Conservation (phyloP, 2,113 vertebrate genomes). For the Sturnus vulgaris region DNA sequence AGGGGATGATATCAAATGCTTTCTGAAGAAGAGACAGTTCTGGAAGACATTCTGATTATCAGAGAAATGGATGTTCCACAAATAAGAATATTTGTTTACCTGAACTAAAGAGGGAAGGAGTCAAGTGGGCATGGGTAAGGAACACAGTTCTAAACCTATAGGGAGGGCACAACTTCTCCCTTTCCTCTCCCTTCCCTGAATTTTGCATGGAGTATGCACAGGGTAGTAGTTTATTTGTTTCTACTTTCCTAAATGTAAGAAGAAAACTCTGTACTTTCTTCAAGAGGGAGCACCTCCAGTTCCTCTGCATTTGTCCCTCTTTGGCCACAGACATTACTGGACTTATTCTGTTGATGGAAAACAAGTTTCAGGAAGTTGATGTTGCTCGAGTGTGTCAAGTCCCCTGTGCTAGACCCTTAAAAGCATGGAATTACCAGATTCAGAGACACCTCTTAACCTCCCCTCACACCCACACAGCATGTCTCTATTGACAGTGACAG, state of each 20-base stretch:
- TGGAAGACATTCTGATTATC: not conserved
- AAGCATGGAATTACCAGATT: conserved; percentile 31
- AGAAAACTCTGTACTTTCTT: not conserved
- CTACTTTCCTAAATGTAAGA: not conserved
- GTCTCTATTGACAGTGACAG: conserved; percentile 66
- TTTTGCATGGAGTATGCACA: not conserved
- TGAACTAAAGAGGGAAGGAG: not conserved
- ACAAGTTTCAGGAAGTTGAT: not conserved
- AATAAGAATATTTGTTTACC: not conserved
- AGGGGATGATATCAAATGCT: not conserved
- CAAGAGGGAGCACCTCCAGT: not conserved
- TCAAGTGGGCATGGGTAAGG: not conserved
- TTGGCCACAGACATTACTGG: not conserved
- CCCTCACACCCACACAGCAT: conserved; percentile 46
- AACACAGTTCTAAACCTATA: not conserved
- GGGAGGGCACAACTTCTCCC: not conserved
- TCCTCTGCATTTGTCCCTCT: not conserved
- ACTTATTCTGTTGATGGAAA: not conserved
- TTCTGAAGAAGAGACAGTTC: not conserved
- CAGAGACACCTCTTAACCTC: conserved; percentile 45
- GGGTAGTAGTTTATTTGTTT: not conserved
- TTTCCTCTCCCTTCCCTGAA: not conserved
- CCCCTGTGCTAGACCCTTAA: not conserved
- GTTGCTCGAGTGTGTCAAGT: conserved; percentile 5
- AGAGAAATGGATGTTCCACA: not conserved